These are phyloP conservation scores for Entelurus aequoreus DNA, from an alignment of 2,113 vertebrate species.

Conservation along the genomic window DNA sequence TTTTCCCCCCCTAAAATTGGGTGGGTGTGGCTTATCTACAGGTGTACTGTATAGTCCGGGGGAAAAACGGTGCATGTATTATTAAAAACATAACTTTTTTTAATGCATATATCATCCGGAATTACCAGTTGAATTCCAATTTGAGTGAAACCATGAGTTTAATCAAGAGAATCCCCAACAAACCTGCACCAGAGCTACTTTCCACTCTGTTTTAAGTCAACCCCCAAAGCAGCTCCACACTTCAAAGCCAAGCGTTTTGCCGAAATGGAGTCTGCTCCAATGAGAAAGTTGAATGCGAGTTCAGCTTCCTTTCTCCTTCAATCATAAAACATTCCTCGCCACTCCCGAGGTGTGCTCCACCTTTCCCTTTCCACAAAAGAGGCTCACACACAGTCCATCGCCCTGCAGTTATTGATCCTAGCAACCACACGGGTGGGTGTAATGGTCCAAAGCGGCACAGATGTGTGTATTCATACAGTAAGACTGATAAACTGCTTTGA, in stretches of 20 bases:
- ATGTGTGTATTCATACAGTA: conserved; percentile 27
- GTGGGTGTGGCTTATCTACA: too few relatives aligned
- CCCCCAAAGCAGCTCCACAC: conserved; percentile 7
- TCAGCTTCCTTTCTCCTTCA: not conserved
- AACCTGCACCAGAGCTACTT: not conserved
- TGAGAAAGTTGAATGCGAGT: conserved; percentile 8
- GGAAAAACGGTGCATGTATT: too few relatives aligned
- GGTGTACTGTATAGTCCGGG: too few relatives aligned
- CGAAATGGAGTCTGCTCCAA: conserved; percentile 11
- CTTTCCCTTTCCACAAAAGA: not conserved
- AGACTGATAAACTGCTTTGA: conserved; percentile 29
- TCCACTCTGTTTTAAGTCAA: conserved; percentile 13
- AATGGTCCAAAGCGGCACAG: conserved; percentile 32
- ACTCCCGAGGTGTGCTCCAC: conserved; percentile 1
- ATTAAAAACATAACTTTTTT: too few relatives aligned
- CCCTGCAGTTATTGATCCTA: conserved; percentile 38
- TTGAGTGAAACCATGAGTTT: not conserved
- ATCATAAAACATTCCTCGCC: conserved; percentile 14
- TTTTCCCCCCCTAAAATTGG: too few relatives aligned
- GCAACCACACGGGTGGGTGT: conserved; percentile 29
- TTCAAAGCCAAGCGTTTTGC: conserved; percentile 20
- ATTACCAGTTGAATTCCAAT: not conserved
- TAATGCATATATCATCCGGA: too few relatives aligned
- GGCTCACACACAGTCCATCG: conserved; percentile 23
- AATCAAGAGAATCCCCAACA: not conserved